A percentile compares a stretch with the other conserved stretches of the same genome.
phyloP scores from a whole-genome alignment of 2,888 invertebrate genomes.

The Brachyopa scutellaris region DNA sequence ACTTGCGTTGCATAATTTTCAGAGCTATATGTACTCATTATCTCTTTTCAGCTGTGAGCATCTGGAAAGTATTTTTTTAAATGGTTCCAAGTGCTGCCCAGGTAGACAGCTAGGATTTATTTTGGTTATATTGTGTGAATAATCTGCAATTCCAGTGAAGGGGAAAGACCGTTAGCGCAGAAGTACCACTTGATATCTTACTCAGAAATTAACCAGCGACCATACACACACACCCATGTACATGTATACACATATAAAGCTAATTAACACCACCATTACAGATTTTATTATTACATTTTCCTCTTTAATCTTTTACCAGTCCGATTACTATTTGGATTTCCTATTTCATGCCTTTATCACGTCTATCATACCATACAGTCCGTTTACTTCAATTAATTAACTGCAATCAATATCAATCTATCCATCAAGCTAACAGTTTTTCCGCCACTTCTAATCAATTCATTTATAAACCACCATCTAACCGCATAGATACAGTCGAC shows the following conservation, averaged over 20 bases:
- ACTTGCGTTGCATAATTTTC: no score
- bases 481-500: conserved; percentile 53
- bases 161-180: conserved; percentile 1
- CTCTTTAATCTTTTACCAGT: background rate
- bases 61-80: no score
- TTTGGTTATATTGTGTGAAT: background rate
- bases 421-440: conserved; percentile 64
- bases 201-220: background rate
- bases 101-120: background rate
- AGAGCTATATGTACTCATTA: no score
- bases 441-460: conserved; percentile 69
- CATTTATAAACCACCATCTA: conserved; percentile 63
- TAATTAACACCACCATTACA: background rate
- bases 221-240: background rate
- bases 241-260: background rate
- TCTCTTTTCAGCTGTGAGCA: no score
- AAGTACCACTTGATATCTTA: background rate
- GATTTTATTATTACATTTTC: background rate
- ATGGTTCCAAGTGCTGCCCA: no score
- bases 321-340: background rate
- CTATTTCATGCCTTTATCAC: conserved; percentile 39
- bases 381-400: conserved; percentile 65
- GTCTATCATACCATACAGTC: conserved; percentile 40
- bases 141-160: background rate
- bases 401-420: conserved; percentile 68